A percentile compares a stretch with the other conserved stretches of the same genome.
Conservation (phyloP, 92 coral and sea anemone species). For the Heliopora coerulea region DNA sequence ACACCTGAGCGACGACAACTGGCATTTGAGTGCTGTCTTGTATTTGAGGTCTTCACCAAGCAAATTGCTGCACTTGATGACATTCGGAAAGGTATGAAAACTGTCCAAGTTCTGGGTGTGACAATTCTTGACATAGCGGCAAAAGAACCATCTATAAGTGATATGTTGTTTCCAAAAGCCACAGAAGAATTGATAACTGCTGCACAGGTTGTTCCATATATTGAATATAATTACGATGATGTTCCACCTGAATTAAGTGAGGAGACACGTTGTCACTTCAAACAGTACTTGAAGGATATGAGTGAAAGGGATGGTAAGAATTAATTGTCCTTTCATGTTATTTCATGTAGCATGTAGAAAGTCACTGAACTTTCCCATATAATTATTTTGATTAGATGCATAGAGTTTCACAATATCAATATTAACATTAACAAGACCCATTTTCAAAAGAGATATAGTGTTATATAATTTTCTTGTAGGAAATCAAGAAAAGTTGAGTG, state of each 20-base stretch:
- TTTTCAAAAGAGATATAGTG: constrained; percentile 16
- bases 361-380: constrained; percentile 2
- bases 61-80: constrained; percentile 46
- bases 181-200: neutral
- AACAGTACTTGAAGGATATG: constrained; percentile 36
- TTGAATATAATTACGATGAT: constrained; percentile 1
- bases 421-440: neutral
- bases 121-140: constrained; percentile 33
- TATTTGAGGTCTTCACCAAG: constrained; percentile 45
- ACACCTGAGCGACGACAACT: constrained; percentile 8
- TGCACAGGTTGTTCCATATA: neutral
- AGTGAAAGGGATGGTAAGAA: constrained; percentile 37
- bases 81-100: constrained; percentile 43
- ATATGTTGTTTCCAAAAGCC: constrained; percentile 41
- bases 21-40: constrained; percentile 47
- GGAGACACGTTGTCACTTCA: constrained; percentile 24
- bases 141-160: constrained; percentile 17
- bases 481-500: constrained; percentile 18
- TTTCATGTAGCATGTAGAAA: neutral
- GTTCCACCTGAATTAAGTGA: neutral
- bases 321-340: neutral
- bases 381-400: neutral
- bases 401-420: neutral
- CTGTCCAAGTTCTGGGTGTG: constrained; percentile 43
- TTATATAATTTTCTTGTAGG: constrained; percentile 11